Base-by-base conservation (phyloP, 2,113 vertebrate species). In the Protobothrops flavoviridis region DNA sequence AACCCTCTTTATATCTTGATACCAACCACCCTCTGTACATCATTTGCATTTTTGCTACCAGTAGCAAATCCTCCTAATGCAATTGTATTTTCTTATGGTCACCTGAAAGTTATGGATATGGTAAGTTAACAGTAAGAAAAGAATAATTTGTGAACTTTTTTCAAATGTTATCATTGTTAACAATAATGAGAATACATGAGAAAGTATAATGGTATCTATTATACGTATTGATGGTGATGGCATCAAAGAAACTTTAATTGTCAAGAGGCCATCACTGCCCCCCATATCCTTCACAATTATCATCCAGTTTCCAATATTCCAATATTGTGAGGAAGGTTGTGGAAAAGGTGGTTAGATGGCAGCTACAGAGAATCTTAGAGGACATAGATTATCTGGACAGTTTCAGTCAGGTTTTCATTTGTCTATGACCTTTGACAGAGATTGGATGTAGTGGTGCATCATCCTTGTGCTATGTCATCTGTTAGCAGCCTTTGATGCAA, bases 21-120 rank as follows among this genome's bases (percentile, higher is more conserved):
- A 95, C 99, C 99, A 17, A 87, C 98, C 45, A 99, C 99, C 11
- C 96, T 99, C 2, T 98, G 98, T 92, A 99, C 98, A 5, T 99
- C 99, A 43, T 99, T 99, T 95, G 98, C 99, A 48, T 99, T 99
- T 96, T 97, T 99, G 85, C 97, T 99, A 86, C 99, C 99, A 3
- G 98, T 98, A 57, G 97, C 99, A 96, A 99, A 99, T 93, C 99
- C 99, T 24, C 96, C 99, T 91, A 99, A 99, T 91, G 99, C 99
- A 21, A 98, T 99, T 48, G 98, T 99, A 29, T 99, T 98, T 96
- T 97, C 98, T 7, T 99, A 99, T 12, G 98, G 99, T 29, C 98
- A 99, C 96, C 94, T 99, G 93, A 97, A 24, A 56, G 92, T 98
- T 52, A 97, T 97, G 90, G 99, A 99, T 93, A 99, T 99, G 99